phyloP scores from a whole-genome alignment of 2,113 vertebrate species.

The Acanthisitta chloris region DNA sequence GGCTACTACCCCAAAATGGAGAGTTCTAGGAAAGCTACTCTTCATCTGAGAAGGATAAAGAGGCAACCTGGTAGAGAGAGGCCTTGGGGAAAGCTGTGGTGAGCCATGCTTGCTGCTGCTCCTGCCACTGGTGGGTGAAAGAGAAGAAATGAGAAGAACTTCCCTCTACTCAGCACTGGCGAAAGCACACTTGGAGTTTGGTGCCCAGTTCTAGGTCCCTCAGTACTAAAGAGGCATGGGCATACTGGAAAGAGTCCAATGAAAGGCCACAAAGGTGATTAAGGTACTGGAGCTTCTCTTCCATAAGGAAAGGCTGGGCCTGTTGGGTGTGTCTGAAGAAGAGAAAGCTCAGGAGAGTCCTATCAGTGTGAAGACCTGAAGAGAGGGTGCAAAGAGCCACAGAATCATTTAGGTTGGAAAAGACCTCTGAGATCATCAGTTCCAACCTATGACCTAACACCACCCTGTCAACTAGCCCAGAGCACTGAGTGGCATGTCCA shows the following conservation, averaged over 20 bases:
- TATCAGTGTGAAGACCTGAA: neutral
- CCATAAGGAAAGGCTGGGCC: neutral
- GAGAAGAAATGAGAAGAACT: neutral
- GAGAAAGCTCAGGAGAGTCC: neutral
- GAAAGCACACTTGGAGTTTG: neutral
- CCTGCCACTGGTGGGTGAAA: neutral
- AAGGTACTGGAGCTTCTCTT: neutral
- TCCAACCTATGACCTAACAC: too few relatives aligned
- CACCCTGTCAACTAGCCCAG: too few relatives aligned
- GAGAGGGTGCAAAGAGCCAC: too few relatives aligned
- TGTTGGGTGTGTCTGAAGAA: neutral
- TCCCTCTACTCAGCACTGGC: neutral
- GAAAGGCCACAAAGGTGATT: neutral
- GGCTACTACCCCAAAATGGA: neutral
- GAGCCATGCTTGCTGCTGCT: neutral
- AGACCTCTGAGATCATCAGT: too few relatives aligned
- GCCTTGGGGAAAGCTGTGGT: neutral
- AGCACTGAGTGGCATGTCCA: too few relatives aligned
- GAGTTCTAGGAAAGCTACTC: neutral
- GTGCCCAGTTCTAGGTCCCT: neutral
- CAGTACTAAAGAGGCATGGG: neutral
- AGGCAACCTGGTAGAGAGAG: neutral
- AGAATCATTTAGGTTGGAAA: too few relatives aligned
- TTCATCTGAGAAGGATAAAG: neutral
- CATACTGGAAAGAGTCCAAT: neutral